Evolutionary conservation across 2,888 invertebrate genomes (phyloP).

Genomic region (Eupithecia centaureata): DNA sequence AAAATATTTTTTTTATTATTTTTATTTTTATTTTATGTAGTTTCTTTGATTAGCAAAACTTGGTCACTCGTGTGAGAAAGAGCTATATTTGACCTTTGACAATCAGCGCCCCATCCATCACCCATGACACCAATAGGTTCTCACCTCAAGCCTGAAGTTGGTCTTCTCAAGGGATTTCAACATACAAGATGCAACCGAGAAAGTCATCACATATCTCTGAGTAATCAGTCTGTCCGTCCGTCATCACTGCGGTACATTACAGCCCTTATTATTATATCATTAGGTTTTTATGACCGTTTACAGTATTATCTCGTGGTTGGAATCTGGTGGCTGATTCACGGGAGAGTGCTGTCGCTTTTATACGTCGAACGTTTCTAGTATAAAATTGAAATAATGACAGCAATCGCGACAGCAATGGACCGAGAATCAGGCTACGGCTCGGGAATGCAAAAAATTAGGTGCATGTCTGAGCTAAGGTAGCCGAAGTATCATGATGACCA

Average conservation of each 20-base stretch:
- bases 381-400: background rate
- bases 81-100: background rate
- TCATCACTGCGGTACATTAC: constrained; percentile 28
- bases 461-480: background rate
- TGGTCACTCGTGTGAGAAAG: background rate
- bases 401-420: background rate
- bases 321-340: constrained; percentile 1
- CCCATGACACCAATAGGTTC: background rate
- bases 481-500: constrained; percentile 1
- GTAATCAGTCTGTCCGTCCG: constrained; percentile 19
- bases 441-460: background rate
- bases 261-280: constrained; percentile 41
- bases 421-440: background rate
- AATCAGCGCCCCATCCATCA: background rate
- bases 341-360: background rate
- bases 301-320: constrained; percentile 4
- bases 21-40: no score
- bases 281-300: constrained; percentile 25
- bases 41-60: background rate
- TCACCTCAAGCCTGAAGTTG: background rate
- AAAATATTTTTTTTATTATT: no score
- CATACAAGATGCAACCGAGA: background rate
- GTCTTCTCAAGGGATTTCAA: constrained; percentile 4
- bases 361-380: background rate
- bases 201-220: constrained; percentile 18